Evolutionary conservation across 2,797 vertebrate genomes (phyloP).

Genomic region (Florisuga fusca): DNA sequence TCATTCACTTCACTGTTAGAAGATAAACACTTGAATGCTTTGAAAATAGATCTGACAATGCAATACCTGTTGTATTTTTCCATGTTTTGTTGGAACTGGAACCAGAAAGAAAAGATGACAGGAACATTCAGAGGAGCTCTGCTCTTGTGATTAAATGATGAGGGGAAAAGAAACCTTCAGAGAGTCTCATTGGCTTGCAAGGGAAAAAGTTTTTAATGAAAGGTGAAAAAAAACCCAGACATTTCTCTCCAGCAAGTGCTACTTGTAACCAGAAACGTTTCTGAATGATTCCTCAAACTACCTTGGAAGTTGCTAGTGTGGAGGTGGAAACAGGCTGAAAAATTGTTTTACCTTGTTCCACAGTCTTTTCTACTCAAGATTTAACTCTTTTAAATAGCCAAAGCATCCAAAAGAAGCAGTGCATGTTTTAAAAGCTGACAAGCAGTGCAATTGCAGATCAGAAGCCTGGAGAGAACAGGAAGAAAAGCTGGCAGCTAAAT

Average conservation of each 20-base stretch:
- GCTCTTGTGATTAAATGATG: neutral
- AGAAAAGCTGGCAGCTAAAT: conserved; percentile 28
- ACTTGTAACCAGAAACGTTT: neutral
- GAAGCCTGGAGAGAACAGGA: conserved; percentile 29
- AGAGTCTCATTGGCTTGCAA: neutral
- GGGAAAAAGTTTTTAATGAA: neutral
- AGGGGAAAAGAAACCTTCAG: neutral
- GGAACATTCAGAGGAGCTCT: neutral
- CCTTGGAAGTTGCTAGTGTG: neutral
- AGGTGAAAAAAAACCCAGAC: neutral
- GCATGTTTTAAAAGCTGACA: conserved; percentile 57
- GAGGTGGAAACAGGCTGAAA: neutral
- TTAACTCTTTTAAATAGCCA: conserved; percentile 44
- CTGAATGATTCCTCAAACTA: neutral
- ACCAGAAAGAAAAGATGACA: neutral
- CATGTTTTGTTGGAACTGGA: neutral
- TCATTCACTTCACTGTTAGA: neutral
- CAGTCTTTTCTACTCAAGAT: conserved; percentile 19
- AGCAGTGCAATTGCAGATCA: conserved; percentile 48
- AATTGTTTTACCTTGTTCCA: conserved; percentile 39
- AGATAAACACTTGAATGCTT: neutral
- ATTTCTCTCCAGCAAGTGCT: neutral
- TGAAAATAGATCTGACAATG: neutral
- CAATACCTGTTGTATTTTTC: neutral
- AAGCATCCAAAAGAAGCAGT: conserved; percentile 30